These are phyloP conservation scores for Bothrops jararaca DNA, from an alignment of 2,113 vertebrate species.

Conservation along the genomic window DNA sequence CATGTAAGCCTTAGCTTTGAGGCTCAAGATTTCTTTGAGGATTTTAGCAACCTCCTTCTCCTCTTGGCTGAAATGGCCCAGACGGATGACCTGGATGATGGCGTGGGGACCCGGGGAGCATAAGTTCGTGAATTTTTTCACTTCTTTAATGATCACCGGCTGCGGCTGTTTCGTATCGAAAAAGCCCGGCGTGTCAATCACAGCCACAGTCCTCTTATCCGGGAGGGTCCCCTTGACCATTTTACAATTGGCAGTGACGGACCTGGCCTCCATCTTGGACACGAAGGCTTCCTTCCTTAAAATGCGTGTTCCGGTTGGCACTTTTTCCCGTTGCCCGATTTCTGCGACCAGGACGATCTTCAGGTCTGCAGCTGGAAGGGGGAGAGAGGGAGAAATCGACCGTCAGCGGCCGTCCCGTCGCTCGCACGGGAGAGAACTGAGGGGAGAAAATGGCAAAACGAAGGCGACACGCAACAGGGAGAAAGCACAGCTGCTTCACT, in stretches of 20 bases:
- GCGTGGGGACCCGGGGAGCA: background rate
- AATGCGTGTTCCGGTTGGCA: conserved; percentile 38
- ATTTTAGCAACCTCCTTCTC: background rate
- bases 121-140: accelerated
- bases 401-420: background rate
- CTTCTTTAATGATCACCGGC: accelerated
- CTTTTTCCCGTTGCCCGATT: conserved; percentile 41
- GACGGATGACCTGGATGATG: background rate
- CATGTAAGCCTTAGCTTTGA: background rate
- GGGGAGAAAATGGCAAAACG: background rate
- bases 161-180: background rate
- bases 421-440: too few relatives aligned
- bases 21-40: background rate
- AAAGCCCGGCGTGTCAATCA: conserved; percentile 71
- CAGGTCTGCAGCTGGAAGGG: background rate
- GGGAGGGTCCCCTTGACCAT: conserved; percentile 15
- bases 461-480: too few relatives aligned
- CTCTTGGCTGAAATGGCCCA: background rate
- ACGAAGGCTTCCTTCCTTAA: background rate
- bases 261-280: conserved; percentile 49
- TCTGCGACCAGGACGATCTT: background rate
- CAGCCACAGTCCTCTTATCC: conserved; percentile 30
- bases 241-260: conserved; percentile 33
- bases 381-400: background rate
- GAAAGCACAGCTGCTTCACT: background rate